Conservation (phyloP, 2,113 vertebrate species). For the Ptilonorhynchus violaceus region DNA sequence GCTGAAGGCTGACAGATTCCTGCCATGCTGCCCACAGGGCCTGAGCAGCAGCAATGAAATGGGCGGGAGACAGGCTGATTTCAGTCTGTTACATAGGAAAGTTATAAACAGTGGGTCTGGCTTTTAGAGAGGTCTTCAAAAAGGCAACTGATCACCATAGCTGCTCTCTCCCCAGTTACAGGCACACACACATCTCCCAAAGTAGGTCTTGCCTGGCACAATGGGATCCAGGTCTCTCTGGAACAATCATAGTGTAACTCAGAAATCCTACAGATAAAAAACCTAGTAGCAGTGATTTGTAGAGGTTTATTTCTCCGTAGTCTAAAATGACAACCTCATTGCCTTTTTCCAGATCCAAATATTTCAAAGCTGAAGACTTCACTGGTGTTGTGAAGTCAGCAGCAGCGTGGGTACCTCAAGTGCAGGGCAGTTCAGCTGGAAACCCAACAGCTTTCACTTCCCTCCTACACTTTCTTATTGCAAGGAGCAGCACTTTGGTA, state of each 20-base stretch:
- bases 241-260: background rate
- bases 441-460: background rate
- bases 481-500: background rate
- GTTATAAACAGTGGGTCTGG: background rate
- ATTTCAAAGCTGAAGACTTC: background rate
- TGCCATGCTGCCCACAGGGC: background rate
- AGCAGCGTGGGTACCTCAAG: background rate
- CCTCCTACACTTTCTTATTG: background rate
- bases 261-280: background rate
- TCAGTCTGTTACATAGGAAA: background rate
- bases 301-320: background rate
- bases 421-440: background rate
- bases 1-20: background rate
- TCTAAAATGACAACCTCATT: background rate
- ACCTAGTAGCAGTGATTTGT: background rate
- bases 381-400: background rate
- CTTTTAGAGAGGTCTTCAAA: background rate
- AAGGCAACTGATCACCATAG: background rate
- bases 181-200: accelerated
- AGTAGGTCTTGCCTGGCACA: background rate
- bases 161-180: background rate
- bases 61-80: background rate
- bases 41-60: background rate
- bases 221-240: background rate
- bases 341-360: background rate